phyloP scores from a whole-genome alignment of 2,797 vertebrate species.

The Holocentrus rufus region DNA sequence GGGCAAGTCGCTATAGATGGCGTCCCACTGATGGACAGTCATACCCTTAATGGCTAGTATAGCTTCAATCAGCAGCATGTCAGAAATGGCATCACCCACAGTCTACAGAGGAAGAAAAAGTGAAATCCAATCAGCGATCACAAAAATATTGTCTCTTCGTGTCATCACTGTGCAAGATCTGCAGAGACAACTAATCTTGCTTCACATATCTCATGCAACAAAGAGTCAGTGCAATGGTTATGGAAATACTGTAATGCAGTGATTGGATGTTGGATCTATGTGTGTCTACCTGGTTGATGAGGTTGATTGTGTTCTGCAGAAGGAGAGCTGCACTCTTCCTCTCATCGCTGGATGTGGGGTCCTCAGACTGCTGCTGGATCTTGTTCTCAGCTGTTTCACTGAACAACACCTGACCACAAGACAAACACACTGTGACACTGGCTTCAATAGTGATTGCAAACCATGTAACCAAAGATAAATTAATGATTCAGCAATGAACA shows the following conservation, averaged over 20 bases:
- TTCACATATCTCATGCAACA: neutral
- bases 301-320: conserved; percentile 86
- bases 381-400: conserved; percentile 87
- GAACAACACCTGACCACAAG: conserved; percentile 87
- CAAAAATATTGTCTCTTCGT: neutral
- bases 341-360: conserved; percentile 76
- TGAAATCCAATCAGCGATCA: neutral
- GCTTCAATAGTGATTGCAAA: neutral
- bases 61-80: conserved; percentile 96
- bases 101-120: conserved; percentile 79
- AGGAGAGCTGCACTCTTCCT: conserved; percentile 85
- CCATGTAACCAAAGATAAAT: too few relatives aligned
- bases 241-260: too few relatives aligned
- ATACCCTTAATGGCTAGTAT: conserved; percentile 88
- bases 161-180: neutral
- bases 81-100: conserved; percentile 92
- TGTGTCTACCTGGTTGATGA: conserved; percentile 89
- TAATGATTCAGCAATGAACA: neutral
- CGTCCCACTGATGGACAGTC: conserved; percentile 90
- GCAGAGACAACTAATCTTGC: neutral
- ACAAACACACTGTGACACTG: neutral
- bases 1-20: conserved; percentile 90
- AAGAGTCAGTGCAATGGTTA: too few relatives aligned
- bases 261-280: neutral
- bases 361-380: conserved; percentile 83